Evolutionary conservation across 92 coral and sea anemone species (phyloP).

Genomic region (Parazoanthus darwini): DNA sequence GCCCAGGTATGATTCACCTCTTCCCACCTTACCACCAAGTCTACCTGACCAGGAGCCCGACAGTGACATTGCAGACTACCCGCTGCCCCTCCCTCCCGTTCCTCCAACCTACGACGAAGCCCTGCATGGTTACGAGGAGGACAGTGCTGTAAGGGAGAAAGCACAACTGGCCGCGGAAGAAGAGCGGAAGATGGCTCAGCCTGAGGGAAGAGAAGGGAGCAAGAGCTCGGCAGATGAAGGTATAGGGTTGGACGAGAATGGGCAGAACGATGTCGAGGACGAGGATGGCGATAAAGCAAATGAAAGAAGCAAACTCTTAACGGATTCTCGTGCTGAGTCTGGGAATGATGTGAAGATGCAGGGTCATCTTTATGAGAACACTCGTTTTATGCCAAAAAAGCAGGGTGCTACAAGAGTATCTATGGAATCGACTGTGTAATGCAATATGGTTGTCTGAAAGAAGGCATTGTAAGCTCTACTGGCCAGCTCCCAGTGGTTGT

Average conservation of each 20-base stretch:
- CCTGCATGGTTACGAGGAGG: not conserved
- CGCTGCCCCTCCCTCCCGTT: slow-evolving; percentile 42
- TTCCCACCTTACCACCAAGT: slow-evolving; percentile 30
- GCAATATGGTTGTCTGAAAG: not conserved
- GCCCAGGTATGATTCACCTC: slow-evolving; percentile 27
- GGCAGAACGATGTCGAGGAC: slow-evolving; percentile 23
- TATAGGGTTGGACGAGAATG: slow-evolving; percentile 35
- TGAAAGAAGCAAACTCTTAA: slow-evolving; percentile 22
- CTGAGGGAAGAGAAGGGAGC: slow-evolving; percentile 32
- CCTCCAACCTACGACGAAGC: slow-evolving; percentile 38
- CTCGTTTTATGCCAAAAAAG: not conserved
- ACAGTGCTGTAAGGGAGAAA: slow-evolving; percentile 36
- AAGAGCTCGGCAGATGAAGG: slow-evolving; percentile 44
- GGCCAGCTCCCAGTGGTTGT: not conserved
- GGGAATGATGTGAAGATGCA: not conserved
- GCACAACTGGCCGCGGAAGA: slow-evolving; percentile 34
- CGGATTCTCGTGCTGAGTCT: not conserved
- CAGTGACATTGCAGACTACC: slow-evolving; percentile 20
- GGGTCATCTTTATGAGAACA: not conserved
- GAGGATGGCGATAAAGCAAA: not conserved
- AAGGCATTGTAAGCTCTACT: not conserved
- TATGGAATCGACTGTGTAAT: slow-evolving; percentile 21
- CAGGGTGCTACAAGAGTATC: not conserved
- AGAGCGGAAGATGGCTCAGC: slow-evolving; percentile 21
- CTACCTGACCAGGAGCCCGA: slow-evolving; percentile 22